These are phyloP conservation scores for Apteryx mantelli DNA, from an alignment of 2,113 vertebrate genomes.

Conservation along the genomic window DNA sequence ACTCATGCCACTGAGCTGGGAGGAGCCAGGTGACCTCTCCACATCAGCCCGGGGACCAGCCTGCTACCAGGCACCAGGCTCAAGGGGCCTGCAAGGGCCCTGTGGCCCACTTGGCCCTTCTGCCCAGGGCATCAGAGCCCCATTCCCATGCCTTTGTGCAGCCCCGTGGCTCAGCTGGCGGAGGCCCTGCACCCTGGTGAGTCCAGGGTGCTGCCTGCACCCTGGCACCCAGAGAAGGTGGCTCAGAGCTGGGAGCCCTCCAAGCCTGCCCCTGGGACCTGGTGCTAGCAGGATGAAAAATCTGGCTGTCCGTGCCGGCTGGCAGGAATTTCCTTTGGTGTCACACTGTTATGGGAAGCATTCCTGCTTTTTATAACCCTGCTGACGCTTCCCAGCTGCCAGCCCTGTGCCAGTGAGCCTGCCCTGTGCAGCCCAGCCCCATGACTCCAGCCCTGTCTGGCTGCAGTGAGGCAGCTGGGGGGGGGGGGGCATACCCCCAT, in stretches of 20 bases:
- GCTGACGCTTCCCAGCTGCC: background rate
- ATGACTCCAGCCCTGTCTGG: background rate
- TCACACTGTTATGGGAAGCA: background rate
- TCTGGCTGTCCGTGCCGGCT: background rate
- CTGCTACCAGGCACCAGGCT: background rate
- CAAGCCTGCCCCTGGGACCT: background rate
- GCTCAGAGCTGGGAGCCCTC: background rate
- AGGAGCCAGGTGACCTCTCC: background rate
- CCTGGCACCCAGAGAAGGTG: fast-evolving
- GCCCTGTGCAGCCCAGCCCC: background rate
- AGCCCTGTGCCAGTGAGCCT: background rate
- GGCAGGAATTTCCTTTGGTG: background rate
- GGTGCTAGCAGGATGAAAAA: background rate
- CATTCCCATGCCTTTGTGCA: too few relatives aligned
- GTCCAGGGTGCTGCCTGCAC: background rate
- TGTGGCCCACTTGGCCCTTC: background rate
- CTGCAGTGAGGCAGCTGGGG: background rate
- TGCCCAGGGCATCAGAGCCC: too few relatives aligned
- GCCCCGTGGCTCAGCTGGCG: too few relatives aligned
- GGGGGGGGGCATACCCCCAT: background rate
- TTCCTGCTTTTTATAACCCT: constrained; percentile 50
- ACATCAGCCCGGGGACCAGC: background rate
- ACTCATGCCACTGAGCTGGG: too few relatives aligned
- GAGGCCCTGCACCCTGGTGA: too few relatives aligned
- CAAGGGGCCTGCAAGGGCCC: background rate